phyloP scores from a whole-genome alignment of 2,797 vertebrate species.

The Urosaurus nigricauda region DNA sequence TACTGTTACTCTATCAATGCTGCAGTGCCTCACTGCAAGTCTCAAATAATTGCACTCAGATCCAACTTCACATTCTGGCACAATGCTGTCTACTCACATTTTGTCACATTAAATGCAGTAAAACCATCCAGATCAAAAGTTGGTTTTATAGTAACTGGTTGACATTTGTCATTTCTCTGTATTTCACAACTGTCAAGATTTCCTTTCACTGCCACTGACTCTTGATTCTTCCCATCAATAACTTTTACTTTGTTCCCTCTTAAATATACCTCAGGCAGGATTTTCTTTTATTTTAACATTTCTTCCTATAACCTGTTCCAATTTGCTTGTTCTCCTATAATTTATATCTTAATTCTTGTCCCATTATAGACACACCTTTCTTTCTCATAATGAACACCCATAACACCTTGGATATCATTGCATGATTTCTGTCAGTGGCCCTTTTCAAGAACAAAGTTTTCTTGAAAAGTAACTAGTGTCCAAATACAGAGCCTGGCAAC shows the following conservation, averaged over 20 bases:
- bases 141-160: slow-evolving; percentile 5
- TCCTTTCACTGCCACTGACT: slow-evolving; percentile 18
- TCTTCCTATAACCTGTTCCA: neutral
- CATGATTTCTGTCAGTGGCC: neutral
- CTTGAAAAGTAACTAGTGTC: neutral
- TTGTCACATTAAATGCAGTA: slow-evolving; percentile 32
- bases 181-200: slow-evolving; percentile 29
- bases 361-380: neutral
- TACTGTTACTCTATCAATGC: slow-evolving; percentile 1
- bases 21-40: neutral
- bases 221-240: slow-evolving; percentile 13
- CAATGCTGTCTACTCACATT: slow-evolving; percentile 11
- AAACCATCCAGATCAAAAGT: slow-evolving; percentile 30
- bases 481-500: neutral
- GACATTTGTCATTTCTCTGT: slow-evolving; percentile 34
- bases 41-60: slow-evolving; percentile 8
- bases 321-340: slow-evolving; percentile 1
- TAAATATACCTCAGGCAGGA: neutral
- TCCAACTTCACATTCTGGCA: slow-evolving; percentile 9
- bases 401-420: neutral
- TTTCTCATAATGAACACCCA: neutral
- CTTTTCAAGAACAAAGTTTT: neutral
- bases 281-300: neutral
- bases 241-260: slow-evolving; percentile 24
- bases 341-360: neutral